Conservation (phyloP, 2,888 invertebrate species). For the Agrilus mali region DNA sequence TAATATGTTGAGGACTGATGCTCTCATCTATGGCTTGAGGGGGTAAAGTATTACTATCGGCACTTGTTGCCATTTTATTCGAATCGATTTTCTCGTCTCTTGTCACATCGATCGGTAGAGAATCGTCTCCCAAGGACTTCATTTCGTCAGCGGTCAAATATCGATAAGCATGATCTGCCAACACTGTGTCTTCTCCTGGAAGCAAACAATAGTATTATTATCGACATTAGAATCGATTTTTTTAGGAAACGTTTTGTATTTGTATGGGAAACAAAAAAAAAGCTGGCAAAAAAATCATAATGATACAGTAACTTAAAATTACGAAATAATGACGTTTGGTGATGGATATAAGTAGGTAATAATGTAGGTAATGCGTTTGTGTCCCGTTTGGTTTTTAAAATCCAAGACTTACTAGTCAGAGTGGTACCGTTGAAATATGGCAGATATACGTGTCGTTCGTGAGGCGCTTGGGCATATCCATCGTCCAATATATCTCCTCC, state of each 20-base stretch:
- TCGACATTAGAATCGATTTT: background rate
- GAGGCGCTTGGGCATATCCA: slow-evolving; percentile 57
- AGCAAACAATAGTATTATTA: background rate
- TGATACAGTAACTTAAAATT: too few relatives aligned
- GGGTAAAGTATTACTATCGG: slow-evolving; percentile 35
- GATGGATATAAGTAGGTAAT: too few relatives aligned
- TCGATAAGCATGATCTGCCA: slow-evolving; percentile 82
- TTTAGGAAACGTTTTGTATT: too few relatives aligned
- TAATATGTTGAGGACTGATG: slow-evolving; percentile 49
- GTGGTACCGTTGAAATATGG: slow-evolving; percentile 75
- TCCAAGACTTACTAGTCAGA: slow-evolving; percentile 60
- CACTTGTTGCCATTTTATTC: slow-evolving; percentile 40
- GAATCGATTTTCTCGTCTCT: slow-evolving; percentile 78
- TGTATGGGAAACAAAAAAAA: too few relatives aligned
- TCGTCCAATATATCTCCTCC: slow-evolving; percentile 33
- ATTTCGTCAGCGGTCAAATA: slow-evolving; percentile 91
- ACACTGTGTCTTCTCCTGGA: slow-evolving; percentile 79
- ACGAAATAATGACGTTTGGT: too few relatives aligned
- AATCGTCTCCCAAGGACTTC: slow-evolving; percentile 90
- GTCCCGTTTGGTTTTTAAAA: slow-evolving; percentile 6
- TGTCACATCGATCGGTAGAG: slow-evolving; percentile 84
- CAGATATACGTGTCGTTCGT: slow-evolving; percentile 69
- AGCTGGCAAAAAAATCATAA: too few relatives aligned
- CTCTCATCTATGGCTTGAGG: slow-evolving; percentile 47
- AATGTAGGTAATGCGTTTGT: slow-evolving; percentile 6